Conservation (phyloP, 92 coral and sea anemone species). For the Parazoanthus swiftii region DNA sequence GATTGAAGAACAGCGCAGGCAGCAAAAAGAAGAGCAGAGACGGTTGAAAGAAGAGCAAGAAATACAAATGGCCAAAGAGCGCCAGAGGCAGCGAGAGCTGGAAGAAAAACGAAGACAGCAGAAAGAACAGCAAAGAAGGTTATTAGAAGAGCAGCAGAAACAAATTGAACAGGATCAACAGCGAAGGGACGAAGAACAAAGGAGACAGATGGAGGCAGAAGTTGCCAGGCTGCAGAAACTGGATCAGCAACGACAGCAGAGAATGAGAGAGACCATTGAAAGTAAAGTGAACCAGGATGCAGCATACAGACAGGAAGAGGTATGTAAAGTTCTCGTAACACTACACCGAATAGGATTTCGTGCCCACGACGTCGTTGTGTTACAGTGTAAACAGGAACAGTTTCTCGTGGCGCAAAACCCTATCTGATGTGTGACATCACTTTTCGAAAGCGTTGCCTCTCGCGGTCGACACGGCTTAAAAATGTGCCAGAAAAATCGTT, state of each 20-base stretch:
- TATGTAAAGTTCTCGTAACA: not conserved
- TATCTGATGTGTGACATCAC: too few relatives aligned
- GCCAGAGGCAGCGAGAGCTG: conserved; percentile 6
- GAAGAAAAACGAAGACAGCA: conserved; percentile 28
- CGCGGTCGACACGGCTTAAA: too few relatives aligned
- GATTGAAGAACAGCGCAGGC: conserved; percentile 36
- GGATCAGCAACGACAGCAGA: not conserved
- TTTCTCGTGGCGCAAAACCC: too few relatives aligned
- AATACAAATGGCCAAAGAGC: conserved; percentile 13
- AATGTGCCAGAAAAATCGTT: too few relatives aligned
- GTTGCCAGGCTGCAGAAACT: conserved; percentile 28
- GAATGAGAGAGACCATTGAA: not conserved
- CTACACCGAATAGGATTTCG: too few relatives aligned
- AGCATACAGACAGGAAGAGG: not conserved
- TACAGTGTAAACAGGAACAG: too few relatives aligned
- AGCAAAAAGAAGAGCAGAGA: conserved; percentile 38
- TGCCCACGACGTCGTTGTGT: too few relatives aligned
- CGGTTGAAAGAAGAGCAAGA: conserved; percentile 33
- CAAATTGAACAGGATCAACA: conserved; percentile 40
- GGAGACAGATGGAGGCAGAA: conserved; percentile 16
- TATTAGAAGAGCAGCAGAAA: conserved; percentile 34
- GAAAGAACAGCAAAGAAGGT: conserved; percentile 29
- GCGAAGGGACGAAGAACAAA: conserved; percentile 38
- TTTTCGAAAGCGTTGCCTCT: too few relatives aligned
- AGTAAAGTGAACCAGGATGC: not conserved